Percentiles rank a stretch among this genome's conserved stretches.
phyloP scores from a whole-genome alignment of 2,888 invertebrate species.

The Macrosiphum euphorbiae region DNA sequence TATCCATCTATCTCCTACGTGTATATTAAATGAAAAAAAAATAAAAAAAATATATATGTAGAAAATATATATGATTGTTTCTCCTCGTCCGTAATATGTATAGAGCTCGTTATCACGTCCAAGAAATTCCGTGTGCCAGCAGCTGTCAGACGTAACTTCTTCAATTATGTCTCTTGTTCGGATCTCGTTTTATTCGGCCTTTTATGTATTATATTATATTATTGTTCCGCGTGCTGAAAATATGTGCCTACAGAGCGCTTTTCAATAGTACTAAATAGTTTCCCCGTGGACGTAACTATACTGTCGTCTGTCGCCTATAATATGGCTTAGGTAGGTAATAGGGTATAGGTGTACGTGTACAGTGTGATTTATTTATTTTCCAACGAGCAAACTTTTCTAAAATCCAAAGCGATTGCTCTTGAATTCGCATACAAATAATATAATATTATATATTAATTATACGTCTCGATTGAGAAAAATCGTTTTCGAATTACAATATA shows the following conservation, averaged over 20 bases:
- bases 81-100: neutral
- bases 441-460: neutral
- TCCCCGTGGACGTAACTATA: neutral
- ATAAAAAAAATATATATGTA: neutral
- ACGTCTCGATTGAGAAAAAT: neutral
- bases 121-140: slow-evolving; percentile 24
- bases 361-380: neutral
- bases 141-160: slow-evolving; percentile 20
- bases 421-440: neutral
- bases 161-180: slow-evolving; percentile 35
- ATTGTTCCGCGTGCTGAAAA: neutral
- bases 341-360: neutral
- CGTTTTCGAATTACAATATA: neutral
- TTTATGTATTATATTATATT: neutral
- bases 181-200: slow-evolving; percentile 14
- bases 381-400: neutral
- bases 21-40: neutral
- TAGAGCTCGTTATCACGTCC: slow-evolving; percentile 45
- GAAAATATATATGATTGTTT: slow-evolving; percentile 1
- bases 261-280: neutral
- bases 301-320: neutral
- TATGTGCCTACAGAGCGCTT: neutral
- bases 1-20: neutral
- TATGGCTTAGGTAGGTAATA: neutral
- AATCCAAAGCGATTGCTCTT: neutral